These are phyloP conservation scores for Sympetrum striolatum DNA, from an alignment of 2,888 invertebrate species.

Conservation along the genomic window DNA sequence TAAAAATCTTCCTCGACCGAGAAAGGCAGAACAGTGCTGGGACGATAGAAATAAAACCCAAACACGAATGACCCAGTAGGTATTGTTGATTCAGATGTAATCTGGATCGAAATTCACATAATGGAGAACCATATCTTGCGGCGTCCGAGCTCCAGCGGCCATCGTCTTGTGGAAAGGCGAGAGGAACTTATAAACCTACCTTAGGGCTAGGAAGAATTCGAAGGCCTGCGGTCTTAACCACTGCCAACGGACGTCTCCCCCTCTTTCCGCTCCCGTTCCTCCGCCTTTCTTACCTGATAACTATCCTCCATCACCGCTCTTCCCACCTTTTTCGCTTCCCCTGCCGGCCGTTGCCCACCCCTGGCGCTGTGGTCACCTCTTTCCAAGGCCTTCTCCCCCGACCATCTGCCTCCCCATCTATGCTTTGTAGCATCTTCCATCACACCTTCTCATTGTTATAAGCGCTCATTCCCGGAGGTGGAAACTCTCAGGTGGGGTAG, in stretches of 20 bases:
- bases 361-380: constrained; percentile 28
- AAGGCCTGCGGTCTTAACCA: constrained; percentile 29
- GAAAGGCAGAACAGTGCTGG: no score
- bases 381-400: constrained; percentile 10
- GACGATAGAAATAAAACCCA: no score
- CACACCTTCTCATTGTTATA: not conserved
- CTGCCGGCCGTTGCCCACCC: not conserved
- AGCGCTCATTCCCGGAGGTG: not conserved
- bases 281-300: not conserved
- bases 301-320: constrained; percentile 4
- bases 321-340: not conserved
- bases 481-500: not conserved
- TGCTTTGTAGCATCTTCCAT: not conserved
- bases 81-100: not conserved
- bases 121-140: not conserved
- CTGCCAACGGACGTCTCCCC: constrained; percentile 33
- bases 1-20: no score
- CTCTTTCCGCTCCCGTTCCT: not conserved
- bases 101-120: not conserved
- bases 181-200: not conserved
- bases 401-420: not conserved
- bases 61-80: not conserved
- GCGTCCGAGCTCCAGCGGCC: not conserved
- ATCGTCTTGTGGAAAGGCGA: not conserved
- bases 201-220: constrained; percentile 23